Evolutionary conservation across 2,888 invertebrate genomes (phyloP), one percentile per base, ranked within the genome.

Genomic region (Catonia carolina): DNA sequence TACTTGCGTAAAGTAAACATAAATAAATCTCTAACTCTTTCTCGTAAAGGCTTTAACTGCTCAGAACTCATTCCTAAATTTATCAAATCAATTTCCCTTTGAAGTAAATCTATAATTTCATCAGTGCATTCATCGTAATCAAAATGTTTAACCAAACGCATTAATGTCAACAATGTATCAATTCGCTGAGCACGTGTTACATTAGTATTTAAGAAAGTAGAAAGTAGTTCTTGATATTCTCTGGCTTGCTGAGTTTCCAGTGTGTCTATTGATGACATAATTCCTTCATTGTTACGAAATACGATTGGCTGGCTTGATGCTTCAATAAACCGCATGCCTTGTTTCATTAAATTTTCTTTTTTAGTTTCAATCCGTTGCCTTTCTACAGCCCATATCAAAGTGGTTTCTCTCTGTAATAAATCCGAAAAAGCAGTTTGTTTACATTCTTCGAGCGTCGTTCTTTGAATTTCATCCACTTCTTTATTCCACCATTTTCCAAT

Each of bases 231-330:
- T 56, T 82, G 82, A 45, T 89, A 76, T 67, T 86, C 84, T 51
- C 83, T 80, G 14, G 89, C 90, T 65, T 84, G 81, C 67, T 91
- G 88, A 17, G 85, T 86, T 69, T 85, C 86, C 51, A 88, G 69
- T 0, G 91, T 86, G 64, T 92, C 87, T 85, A 94, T 85, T 62
- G 85, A 80, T 15, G 91, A 80, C 33, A 81, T 54, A 31, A 75
- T 77, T 17, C 84, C 85, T 67, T 86, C 85, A 65, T 82, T 82
- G 31, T 85, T 84, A 59, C 79, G 79, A 87, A 90, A 91, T 56
- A 81, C 80, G 39, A 87, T 78, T 0, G 94, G 87, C 62, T 81
- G 78, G 2, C 85, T 83, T 67, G 87, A 79, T 64, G 79, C 77
- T 61, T 82, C 80, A 41, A 90, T 74, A 67, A 87, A 80, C 60